These are phyloP conservation scores for Embidobia sp. DNA, from an alignment of 2,888 invertebrate genomes.

Conservation along the genomic window DNA sequence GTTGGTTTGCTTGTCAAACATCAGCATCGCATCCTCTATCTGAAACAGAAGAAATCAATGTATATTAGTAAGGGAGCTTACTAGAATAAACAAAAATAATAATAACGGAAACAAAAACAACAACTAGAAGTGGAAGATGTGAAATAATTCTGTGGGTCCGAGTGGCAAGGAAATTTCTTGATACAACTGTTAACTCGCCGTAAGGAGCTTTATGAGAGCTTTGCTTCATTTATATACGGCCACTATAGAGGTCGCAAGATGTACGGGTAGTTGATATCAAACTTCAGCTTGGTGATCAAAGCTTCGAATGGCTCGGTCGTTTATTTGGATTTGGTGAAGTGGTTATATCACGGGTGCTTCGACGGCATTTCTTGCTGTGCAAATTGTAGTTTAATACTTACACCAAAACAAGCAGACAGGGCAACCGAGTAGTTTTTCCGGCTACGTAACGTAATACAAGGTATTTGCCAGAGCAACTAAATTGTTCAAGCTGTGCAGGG, in stretches of 20 bases:
- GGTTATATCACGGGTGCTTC: constrained; percentile 38
- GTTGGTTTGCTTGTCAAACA: constrained; percentile 99
- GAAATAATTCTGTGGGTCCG: not conserved
- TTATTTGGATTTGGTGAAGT: constrained; percentile 65
- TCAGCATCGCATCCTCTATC: constrained; percentile 99
- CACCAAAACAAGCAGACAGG: not conserved
- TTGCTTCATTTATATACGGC: constrained; percentile 38
- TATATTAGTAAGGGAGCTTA: constrained; percentile 8
- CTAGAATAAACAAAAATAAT: not conserved
- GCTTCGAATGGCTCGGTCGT: constrained; percentile 42
- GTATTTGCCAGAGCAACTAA: constrained; percentile 4
- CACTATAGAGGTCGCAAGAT: constrained; percentile 37
- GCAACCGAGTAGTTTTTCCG: not conserved
- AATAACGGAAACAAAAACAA: constrained; percentile 3
- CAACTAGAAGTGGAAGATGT: no score
- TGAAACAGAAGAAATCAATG: constrained; percentile 83
- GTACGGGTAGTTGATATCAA: constrained; percentile 44
- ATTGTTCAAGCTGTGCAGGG: constrained; percentile 12
- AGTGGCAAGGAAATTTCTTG: constrained; percentile 15
- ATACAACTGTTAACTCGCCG: constrained; percentile 26
- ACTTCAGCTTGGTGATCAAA: constrained; percentile 31
- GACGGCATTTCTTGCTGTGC: constrained; percentile 11
- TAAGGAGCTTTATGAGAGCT: constrained; percentile 43
- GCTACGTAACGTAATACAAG: no score
- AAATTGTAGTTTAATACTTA: constrained; percentile 31